These are phyloP conservation scores for Poeciliopsis turneri DNA, from an alignment of 2,797 vertebrate species.

Conservation along the genomic window DNA sequence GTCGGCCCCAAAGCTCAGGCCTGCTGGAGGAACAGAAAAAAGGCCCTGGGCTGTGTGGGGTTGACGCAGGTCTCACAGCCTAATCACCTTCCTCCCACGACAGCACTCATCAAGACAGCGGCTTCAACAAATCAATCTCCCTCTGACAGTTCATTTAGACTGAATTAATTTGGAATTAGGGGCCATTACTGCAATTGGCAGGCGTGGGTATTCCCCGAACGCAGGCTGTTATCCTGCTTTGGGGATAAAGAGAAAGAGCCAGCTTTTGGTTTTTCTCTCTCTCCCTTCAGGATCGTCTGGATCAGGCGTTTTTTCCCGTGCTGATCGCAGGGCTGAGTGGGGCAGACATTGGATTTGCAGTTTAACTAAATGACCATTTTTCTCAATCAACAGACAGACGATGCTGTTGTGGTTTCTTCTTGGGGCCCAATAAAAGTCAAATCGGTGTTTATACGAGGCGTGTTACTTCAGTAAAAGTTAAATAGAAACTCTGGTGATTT, in stretches of 20 bases:
- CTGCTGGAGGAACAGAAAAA: constrained; percentile 66
- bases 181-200: constrained; percentile 92
- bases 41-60: constrained; percentile 79
- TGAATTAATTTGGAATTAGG: constrained; percentile 97
- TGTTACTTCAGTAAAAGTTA: constrained; percentile 65
- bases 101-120: constrained; percentile 87
- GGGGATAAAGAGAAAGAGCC: constrained; percentile 75
- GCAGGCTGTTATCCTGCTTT: constrained; percentile 81
- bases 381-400: constrained; percentile 75
- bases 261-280: constrained; percentile 63
- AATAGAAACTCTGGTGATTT: constrained; percentile 43
- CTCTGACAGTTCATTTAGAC: constrained; percentile 95
- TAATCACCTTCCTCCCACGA: constrained; percentile 85
- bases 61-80: constrained; percentile 80
- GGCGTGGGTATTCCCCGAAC: constrained; percentile 88
- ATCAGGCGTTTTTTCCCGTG: constrained; percentile 76
- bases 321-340: constrained; percentile 74
- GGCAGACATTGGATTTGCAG: constrained; percentile 76
- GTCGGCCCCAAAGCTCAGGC: constrained; percentile 61
- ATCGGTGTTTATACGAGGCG: constrained; percentile 72
- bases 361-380: constrained; percentile 81
- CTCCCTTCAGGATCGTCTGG: constrained; percentile 70
- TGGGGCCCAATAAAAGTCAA: constrained; percentile 61
- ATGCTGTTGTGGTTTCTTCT: constrained; percentile 32
- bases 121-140: constrained; percentile 93